Evolutionary conservation across 2,797 vertebrate species (phyloP).

Genomic region (Gambusia yucatana): DNA sequence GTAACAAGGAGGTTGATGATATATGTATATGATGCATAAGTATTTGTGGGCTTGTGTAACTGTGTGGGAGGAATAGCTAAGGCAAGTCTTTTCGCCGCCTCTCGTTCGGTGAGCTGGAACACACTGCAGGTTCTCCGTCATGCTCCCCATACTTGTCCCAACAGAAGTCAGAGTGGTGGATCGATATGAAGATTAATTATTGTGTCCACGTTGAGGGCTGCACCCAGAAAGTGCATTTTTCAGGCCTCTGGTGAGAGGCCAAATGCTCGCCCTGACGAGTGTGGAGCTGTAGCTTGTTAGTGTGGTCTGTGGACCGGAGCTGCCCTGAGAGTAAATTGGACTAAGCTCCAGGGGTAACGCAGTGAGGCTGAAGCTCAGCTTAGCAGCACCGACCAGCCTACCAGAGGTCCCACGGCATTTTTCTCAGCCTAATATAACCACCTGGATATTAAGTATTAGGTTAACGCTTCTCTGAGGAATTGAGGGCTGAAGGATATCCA

Average conservation of each 20-base stretch:
- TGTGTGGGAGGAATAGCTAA: slow-evolving; percentile 44
- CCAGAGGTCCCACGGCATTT: slow-evolving; percentile 25
- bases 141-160: slow-evolving; percentile 50
- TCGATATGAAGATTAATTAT: slow-evolving; percentile 77
- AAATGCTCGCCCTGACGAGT: slow-evolving; percentile 64
- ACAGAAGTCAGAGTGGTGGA: slow-evolving; percentile 58
- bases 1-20: slow-evolving; percentile 26
- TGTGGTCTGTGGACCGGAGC: slow-evolving; percentile 72
- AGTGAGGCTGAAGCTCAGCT: slow-evolving; percentile 50
- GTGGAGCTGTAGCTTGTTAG: slow-evolving; percentile 71
- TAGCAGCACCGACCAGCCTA: slow-evolving; percentile 46
- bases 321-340: slow-evolving; percentile 70
- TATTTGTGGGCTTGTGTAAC: slow-evolving; percentile 16
- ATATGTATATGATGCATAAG: background rate
- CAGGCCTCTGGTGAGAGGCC: slow-evolving; percentile 68
- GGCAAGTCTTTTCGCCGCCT: slow-evolving; percentile 24
- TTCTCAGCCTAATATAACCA: slow-evolving; percentile 32
- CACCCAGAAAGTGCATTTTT: slow-evolving; percentile 70
- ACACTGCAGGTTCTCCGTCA: slow-evolving; percentile 48
- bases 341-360: slow-evolving; percentile 56
- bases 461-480: slow-evolving; percentile 48
- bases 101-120: slow-evolving; percentile 30
- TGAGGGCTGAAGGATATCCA: slow-evolving; percentile 1
- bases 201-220: slow-evolving; percentile 70
- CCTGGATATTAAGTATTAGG: slow-evolving; percentile 36